Base-by-base conservation (phyloP, 2,797 vertebrate genomes). In the Thripadectes ignobilis region DNA sequence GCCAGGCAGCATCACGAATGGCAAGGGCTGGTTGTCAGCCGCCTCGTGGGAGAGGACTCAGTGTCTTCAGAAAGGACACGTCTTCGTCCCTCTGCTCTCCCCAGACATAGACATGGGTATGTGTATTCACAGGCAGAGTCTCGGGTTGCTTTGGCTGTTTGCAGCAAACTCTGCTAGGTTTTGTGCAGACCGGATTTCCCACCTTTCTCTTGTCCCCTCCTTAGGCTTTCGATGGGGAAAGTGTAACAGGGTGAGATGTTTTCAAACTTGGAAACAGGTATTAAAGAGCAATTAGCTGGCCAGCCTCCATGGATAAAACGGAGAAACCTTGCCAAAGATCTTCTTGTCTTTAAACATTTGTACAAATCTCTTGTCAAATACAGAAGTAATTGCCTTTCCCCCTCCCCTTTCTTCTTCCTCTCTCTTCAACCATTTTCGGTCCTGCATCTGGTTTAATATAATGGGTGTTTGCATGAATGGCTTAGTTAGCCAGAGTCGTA, bases 401-500 rank as follows among this genome's bases (percentile, higher is more conserved):
- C 52, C 27, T 43, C 55, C 74, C 24, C 36, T 93, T 94, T 69
- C 62, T 66, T 83, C 58, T 45, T 78, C 36, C 27, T 89, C 63
- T 84, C 58, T 91, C 66, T 74, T 93, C 91, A 91, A 58, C 84
- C 75, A 48, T 91, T 95, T 93, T 77, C 73, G 92, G 83, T 65
- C 81, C 81, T 65, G 85, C 92, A 93, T 97, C 95, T 97, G 96
- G 95, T 96, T 96, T 94, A 97, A 96, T 96, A 96, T 96, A 97
- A 96, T 55, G 90, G 95, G 96, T 95, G 93, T 96, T 98, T 97
- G 97, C 97, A 93, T 97, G 97, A 97, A 97, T 96, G 96, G 97
- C 96, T 98, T 97, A 97, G 97, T 98, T 97, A 98, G 97, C 96
- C 93, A 24, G n/a, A 89, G 88, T 96, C 85, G 97, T 97, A 98